Conservation (phyloP, 2,888 invertebrate species). For the Archips xylosteana region DNA sequence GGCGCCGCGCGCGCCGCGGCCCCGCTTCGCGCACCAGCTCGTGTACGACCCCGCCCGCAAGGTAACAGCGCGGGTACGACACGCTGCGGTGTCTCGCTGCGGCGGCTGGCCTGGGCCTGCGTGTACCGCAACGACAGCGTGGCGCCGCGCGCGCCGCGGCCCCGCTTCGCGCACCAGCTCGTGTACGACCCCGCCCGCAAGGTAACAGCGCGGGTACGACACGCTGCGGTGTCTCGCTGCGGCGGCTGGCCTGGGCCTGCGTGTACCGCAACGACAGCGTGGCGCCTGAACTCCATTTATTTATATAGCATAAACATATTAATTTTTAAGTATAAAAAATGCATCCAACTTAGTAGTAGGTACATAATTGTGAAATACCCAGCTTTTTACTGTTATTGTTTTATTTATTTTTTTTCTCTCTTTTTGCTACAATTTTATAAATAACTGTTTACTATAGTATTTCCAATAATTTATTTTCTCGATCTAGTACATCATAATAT, state of each 20-base stretch:
- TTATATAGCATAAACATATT: too few species aligned
- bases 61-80: constrained; percentile 57
- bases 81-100: constrained; percentile 43
- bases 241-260: constrained; percentile 92
- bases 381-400: too few species aligned
- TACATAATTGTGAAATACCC: too few species aligned
- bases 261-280: constrained; percentile 91
- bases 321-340: too few species aligned
- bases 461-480: too few species aligned
- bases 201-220: constrained; percentile 57
- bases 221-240: constrained; percentile 43
- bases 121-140: constrained; percentile 91
- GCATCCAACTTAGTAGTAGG: too few species aligned
- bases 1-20: constrained; percentile 87
- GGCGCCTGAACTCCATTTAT: constrained; percentile 88
- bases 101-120: constrained; percentile 92
- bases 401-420: too few species aligned
- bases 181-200: constrained; percentile 91
- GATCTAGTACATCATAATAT: too few species aligned
- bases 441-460: too few species aligned
- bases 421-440: too few species aligned
- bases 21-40: constrained; percentile 93
- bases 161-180: constrained; percentile 93
- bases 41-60: constrained; percentile 91
- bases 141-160: constrained; percentile 87